Base-by-base conservation (phyloP, 2,888 invertebrate genomes). In the Mesochorus sp. region DNA sequence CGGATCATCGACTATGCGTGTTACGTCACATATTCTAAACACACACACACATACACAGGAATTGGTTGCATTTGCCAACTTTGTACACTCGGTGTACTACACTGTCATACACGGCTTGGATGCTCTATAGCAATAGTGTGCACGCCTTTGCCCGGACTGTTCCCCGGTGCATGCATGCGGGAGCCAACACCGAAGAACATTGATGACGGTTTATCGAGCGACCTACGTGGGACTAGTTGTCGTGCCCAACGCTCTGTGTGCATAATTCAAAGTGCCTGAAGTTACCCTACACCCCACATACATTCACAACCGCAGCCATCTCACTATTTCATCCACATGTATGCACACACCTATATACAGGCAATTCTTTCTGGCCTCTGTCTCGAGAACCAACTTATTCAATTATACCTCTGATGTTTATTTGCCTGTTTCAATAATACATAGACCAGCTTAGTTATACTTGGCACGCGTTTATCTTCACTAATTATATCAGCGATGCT, bases 121-220 rank as follows among this genome's bases (percentile, higher is more conserved):
- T 47, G 24, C 21, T 47, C 47, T 1, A 3, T 39, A n/a, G 10
- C 47, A 47, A 47, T 47, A 24, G 2, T 47, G 47, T 8, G n/a
- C n/a, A n/a, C n/a, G 10, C 10, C 47, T 47, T 24, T 21, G 47
- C 47, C 21, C 10, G 2, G 19, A n/a, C 47, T 47, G 47, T 47
- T 21, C 21, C 17, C n/a, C 47, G 47, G 8, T 47, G 19, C 57
- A 31, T 34, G 10, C 42, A 53, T 53, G 4, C 24, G 39, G 31
- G 71, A 61, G 10, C 10, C 10, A 10, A n/a, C 42, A 14, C 39
- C 39, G 19, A 21, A n/a, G 21, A 2, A 31, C 71, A 62, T 53
- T 53, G 51, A 71, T 44, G 71, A 42, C 42, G 51, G 49, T 62
- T 71, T 61, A 71, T 71, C 53, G 71, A 71, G 53, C 71, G 28